Evolutionary conservation across 2,888 invertebrate genomes (phyloP), one percentile per base, ranked within the genome.

Genomic region (Asteroscopus sphinx): DNA sequence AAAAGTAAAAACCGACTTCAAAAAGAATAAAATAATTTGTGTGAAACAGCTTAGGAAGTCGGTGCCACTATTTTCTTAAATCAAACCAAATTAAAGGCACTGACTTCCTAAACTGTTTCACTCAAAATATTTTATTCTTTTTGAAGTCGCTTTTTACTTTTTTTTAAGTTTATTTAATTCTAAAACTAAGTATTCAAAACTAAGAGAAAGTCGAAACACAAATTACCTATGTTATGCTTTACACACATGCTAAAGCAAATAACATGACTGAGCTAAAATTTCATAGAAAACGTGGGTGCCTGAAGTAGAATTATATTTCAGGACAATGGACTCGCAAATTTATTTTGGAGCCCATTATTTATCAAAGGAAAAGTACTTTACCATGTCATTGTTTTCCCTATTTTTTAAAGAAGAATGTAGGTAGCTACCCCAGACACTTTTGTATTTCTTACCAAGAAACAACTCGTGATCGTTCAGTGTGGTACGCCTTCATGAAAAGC

Each of bases 341-440:
- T 68, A 45, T 57, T 68, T 68, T 57, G 41, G 17, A 66, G 37
- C 41, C 44, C 46, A 68, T 57, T 68, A 53, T 35, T 4, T 60
- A 49, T 40, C 54, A 49, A 61, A 67, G 33, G 33, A 55, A 65
- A 60, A 37, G 40, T 55, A 61, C 42, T 60, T 17, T 47, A 66
- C 16, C 41, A 58, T 58, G 54, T 41, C 48, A 71, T 70, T 68
- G 56, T 70, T 63, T 64, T 54, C 39, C 53, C 59, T 44, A 17
- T 30, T 64, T 59, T 35, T 1, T 44, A 53, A 9, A 44, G 13
- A 8, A 26, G 36, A 41, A 47, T n/a, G n/a, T n/a, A n/a, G n/a
- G n/a, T n/a, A n/a, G 21, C 11, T 35, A 0, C 12, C 2, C 7
- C 7, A 36, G 25, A 12, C 0, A 13, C 9, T 48, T 39, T 37